phyloP scores from a whole-genome alignment of 2,888 invertebrate genomes.

The Lucinisca nassula region DNA sequence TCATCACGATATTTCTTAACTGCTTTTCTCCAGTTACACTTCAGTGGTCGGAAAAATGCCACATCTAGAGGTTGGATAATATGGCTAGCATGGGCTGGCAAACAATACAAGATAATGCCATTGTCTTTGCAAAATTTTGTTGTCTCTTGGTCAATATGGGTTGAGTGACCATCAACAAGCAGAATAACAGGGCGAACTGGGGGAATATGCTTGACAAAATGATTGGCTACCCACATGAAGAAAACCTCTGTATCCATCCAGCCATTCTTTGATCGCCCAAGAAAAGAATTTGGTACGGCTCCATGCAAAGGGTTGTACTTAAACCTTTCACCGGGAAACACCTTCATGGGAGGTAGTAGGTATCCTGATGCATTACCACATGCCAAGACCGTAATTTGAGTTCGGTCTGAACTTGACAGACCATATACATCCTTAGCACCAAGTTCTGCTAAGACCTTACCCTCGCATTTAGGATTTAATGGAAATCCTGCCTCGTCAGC shows the following conservation, averaged over 20 bases:
- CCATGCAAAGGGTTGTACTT: slow-evolving; percentile 26
- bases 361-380: slow-evolving; percentile 56
- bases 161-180: slow-evolving; percentile 58
- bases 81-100: slow-evolving; percentile 51
- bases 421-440: slow-evolving; percentile 26
- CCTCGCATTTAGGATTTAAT: neutral
- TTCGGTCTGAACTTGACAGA: slow-evolving; percentile 31
- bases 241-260: slow-evolving; percentile 63
- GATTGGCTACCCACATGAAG: slow-evolving; percentile 24
- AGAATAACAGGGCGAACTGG: slow-evolving; percentile 39
- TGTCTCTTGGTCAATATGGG: slow-evolving; percentile 31
- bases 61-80: neutral
- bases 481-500: slow-evolving; percentile 48
- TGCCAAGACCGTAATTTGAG: slow-evolving; percentile 63
- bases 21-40: neutral
- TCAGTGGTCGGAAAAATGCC: neutral
- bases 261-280: slow-evolving; percentile 37
- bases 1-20: neutral
- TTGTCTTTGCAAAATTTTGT: slow-evolving; percentile 36
- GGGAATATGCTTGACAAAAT: neutral
- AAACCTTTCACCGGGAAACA: slow-evolving; percentile 58
- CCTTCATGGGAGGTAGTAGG: slow-evolving; percentile 43
- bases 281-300: slow-evolving; percentile 38
- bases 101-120: slow-evolving; percentile 55
- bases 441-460: slow-evolving; percentile 32